These are phyloP conservation scores for Pectinophora gossypiella DNA, from an alignment of 1,140 invertebrate genomes.

Conservation along the genomic window DNA sequence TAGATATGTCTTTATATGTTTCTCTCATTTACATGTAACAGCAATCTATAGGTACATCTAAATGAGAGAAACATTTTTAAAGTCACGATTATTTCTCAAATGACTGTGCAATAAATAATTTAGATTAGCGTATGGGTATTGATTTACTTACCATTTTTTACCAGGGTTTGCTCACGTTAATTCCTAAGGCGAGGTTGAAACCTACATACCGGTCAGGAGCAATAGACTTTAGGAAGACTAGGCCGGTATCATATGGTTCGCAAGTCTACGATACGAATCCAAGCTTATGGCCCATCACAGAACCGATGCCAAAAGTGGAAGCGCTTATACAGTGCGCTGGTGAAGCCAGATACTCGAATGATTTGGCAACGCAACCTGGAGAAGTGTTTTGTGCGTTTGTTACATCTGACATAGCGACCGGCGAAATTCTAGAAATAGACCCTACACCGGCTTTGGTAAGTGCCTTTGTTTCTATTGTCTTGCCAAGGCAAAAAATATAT, in stretches of 20 bases:
- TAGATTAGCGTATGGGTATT: too few relatives aligned
- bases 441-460: slow-evolving; percentile 76
- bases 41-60: too few relatives aligned
- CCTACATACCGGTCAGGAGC: slow-evolving; percentile 64
- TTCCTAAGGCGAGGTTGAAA: too few relatives aligned
- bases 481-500: too few relatives aligned
- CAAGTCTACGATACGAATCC: slow-evolving; percentile 81
- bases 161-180: too few relatives aligned
- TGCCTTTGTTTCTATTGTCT: too few relatives aligned
- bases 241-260: slow-evolving; percentile 79
- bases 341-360: slow-evolving; percentile 80
- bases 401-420: slow-evolving; percentile 72
- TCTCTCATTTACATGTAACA: too few relatives aligned
- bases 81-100: too few relatives aligned
- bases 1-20: too few relatives aligned
- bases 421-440: slow-evolving; percentile 77
- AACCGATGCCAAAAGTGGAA: slow-evolving; percentile 83
- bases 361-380: slow-evolving; percentile 73
- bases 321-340: slow-evolving; percentile 79
- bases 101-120: too few relatives aligned
- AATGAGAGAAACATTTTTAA: too few relatives aligned
- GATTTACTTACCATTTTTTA: too few relatives aligned
- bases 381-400: slow-evolving; percentile 81
- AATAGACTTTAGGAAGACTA: slow-evolving; percentile 51
- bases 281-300: slow-evolving; percentile 80